phyloP scores from a whole-genome alignment of 37 sponge, comb jelly and placozoan species.

The Diacarnus erythraeanus region DNA sequence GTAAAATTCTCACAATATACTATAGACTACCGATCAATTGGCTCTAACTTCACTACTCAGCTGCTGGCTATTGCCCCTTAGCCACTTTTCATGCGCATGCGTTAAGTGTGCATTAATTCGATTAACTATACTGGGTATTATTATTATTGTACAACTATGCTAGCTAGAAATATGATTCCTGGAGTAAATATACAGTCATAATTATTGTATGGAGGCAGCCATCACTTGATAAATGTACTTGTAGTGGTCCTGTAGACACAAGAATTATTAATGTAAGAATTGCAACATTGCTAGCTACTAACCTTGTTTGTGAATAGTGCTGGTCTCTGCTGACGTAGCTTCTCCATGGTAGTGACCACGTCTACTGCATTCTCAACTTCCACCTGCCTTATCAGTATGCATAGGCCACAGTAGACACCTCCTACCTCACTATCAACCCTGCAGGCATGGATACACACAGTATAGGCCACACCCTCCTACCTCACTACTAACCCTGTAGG shows the following conservation, averaged over 20 bases:
- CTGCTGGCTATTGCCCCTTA: too few relatives aligned
- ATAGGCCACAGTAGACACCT: constrained; percentile 54
- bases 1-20: too few relatives aligned
- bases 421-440: constrained; percentile 5
- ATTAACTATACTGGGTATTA: too few relatives aligned
- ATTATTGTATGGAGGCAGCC: neutral
- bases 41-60: too few relatives aligned
- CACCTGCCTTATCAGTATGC: constrained; percentile 59
- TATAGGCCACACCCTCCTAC: too few relatives aligned
- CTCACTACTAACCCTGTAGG: neutral
- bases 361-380: constrained; percentile 73
- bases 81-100: too few relatives aligned
- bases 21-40: too few relatives aligned
- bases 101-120: too few relatives aligned
- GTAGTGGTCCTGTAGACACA: constrained; percentile 14
- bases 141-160: too few relatives aligned
- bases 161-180: too few relatives aligned
- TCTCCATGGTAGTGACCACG: constrained; percentile 68
- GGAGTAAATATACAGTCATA: neutral
- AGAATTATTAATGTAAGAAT: neutral
- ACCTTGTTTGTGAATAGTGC: constrained; percentile 69
- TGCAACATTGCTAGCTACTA: neutral
- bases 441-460: too few relatives aligned
- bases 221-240: constrained; percentile 9
- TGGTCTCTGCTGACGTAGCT: constrained; percentile 59